These are phyloP conservation scores for Pollicipes pollicipes DNA, from an alignment of 1,140 invertebrate genomes.

Conservation along the genomic window DNA sequence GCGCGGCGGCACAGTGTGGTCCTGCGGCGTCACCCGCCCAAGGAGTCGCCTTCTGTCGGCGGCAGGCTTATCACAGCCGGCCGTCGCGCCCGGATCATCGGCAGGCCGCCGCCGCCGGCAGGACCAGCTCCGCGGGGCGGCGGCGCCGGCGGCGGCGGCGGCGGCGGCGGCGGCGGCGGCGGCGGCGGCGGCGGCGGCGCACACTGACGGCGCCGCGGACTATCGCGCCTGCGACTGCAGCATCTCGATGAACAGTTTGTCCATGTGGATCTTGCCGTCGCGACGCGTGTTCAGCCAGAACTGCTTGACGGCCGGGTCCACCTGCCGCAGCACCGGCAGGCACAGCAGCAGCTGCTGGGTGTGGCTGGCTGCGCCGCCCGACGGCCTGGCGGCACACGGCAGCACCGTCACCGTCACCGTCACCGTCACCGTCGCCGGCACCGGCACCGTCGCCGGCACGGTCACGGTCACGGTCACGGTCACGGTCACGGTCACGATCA, in stretches of 20 bases:
- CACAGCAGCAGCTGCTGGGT: slow-evolving; percentile 74
- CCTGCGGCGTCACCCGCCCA: too few species aligned
- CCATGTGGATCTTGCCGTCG: slow-evolving; percentile 78
- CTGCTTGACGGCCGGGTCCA: slow-evolving; percentile 64
- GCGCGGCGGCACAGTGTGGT: too few species aligned
- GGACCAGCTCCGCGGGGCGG: too few species aligned
- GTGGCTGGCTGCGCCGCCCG: slow-evolving; percentile 43
- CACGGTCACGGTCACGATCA: not conserved
- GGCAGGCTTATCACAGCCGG: too few species aligned
- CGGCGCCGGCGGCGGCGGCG: too few species aligned
- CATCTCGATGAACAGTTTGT: slow-evolving; percentile 95
- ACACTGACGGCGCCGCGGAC: not conserved
- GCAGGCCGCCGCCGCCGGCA: too few species aligned
- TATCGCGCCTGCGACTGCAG: slow-evolving; percentile 38
- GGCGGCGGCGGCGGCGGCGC: too few species aligned
- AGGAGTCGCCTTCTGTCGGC: too few species aligned
- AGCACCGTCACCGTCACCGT: slow-evolving; percentile 9
- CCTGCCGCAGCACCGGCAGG: slow-evolving; percentile 69
- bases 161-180: too few species aligned
- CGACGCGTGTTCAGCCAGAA: slow-evolving; percentile 80
- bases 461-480: not conserved
- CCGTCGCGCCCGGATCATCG: too few species aligned
- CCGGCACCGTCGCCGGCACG: slow-evolving; percentile 4
- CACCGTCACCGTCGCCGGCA: not conserved
- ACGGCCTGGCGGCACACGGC: slow-evolving; percentile 35